Conservation (phyloP, 1,140 invertebrate species). For the Anadara kagoshimensis region DNA sequence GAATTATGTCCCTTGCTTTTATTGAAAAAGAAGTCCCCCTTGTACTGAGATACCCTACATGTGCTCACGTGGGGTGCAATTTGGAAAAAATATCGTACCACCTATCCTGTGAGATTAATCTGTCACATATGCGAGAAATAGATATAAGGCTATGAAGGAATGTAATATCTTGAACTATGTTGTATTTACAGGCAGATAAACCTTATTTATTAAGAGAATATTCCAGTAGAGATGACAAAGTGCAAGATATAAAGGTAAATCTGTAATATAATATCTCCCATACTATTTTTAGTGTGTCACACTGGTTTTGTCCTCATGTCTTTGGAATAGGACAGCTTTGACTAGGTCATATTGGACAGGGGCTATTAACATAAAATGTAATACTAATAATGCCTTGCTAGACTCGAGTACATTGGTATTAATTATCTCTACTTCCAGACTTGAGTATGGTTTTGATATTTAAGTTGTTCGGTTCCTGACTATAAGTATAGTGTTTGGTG, state of each 20-base stretch:
- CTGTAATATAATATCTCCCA: neutral
- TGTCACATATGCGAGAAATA: too few species aligned
- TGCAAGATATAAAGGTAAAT: conserved; percentile 65
- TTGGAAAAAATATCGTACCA: too few species aligned
- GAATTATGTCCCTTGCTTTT: too few species aligned
- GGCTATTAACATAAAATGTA: neutral
- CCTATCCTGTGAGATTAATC: too few species aligned
- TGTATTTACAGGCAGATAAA: conserved; percentile 58
- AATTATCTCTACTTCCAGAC: too few species aligned
- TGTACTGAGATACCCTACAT: too few species aligned
- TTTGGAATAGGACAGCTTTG: neutral
- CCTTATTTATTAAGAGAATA: conserved; percentile 73
- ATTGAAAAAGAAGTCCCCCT: too few species aligned
- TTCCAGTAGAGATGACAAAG: conserved; percentile 64
- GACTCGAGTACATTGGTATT: neutral
- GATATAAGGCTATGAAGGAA: too few species aligned
- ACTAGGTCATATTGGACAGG: neutral
- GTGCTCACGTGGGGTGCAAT: too few species aligned
- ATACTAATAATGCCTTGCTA: neutral
- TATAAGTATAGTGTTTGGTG: neutral
- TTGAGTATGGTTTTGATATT: too few species aligned
- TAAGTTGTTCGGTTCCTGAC: neutral
- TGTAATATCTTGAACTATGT: neutral
- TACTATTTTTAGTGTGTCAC: neutral
- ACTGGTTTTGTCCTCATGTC: neutral